Evolutionary conservation across 2,113 vertebrate genomes (phyloP).

Genomic region (Chaetops frenatus): DNA sequence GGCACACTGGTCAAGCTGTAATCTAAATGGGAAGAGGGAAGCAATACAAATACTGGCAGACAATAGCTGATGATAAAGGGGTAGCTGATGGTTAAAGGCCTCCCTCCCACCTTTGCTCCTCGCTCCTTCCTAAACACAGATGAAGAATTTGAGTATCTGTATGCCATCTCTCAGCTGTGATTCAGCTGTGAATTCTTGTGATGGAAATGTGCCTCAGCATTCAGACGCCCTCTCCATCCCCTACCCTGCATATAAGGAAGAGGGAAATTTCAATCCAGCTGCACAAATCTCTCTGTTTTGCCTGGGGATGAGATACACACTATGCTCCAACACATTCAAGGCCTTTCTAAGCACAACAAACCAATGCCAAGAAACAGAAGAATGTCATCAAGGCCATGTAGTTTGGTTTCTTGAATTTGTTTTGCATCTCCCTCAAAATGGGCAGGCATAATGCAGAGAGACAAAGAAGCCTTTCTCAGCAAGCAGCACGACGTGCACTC

Average conservation of each 20-base stretch:
- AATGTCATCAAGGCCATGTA: neutral
- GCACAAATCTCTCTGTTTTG: neutral
- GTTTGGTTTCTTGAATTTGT: neutral
- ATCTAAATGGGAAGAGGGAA: neutral
- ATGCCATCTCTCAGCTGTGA: neutral
- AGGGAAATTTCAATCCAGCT: neutral
- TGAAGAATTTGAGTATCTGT: neutral
- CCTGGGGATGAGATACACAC: neutral
- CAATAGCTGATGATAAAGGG: neutral
- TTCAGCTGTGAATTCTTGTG: neutral
- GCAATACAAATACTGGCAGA: neutral
- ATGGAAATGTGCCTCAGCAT: neutral
- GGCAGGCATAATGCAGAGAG: neutral
- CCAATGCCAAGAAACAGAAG: neutral
- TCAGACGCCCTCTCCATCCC: neutral
- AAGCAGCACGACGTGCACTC: neutral
- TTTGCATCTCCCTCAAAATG: neutral
- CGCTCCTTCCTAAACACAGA: neutral
- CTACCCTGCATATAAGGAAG: neutral
- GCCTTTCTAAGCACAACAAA: neutral
- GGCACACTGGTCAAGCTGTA: neutral
- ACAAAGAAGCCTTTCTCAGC: constrained; percentile 7
- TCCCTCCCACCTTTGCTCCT: neutral
- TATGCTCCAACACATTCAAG: neutral
- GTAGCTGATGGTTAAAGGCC: neutral